These are phyloP conservation scores for Alces alces DNA, from an alignment of 2,113 vertebrate species.

Conservation along the genomic window DNA sequence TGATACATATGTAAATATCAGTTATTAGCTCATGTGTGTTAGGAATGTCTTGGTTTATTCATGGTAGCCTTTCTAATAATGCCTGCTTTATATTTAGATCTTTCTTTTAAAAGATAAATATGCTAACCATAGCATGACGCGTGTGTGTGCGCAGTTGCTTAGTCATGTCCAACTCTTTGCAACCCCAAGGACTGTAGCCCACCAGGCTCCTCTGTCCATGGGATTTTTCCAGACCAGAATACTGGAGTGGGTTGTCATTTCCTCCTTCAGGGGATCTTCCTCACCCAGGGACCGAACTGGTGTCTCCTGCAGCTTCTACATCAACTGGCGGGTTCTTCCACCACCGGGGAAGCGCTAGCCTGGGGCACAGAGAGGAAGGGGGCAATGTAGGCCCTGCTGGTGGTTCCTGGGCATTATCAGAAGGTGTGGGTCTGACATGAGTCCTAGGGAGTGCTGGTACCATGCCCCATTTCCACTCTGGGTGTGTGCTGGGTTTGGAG, in stretches of 20 bases:
- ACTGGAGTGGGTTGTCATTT: not conserved
- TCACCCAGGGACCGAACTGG: not conserved
- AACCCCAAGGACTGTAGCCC: not conserved
- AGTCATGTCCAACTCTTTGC: not conserved
- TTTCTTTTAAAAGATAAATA: not conserved
- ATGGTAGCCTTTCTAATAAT: not conserved
- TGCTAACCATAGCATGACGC: not conserved
- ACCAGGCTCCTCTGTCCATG: not conserved
- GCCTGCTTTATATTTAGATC: not conserved
- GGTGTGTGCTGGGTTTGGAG: not conserved
- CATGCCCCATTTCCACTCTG: not conserved
- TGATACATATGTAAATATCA: not conserved
- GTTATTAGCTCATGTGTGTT: not conserved
- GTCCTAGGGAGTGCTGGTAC: no score
- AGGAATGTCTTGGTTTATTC: not conserved
- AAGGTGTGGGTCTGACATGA: not conserved
- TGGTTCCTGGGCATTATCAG: not conserved
- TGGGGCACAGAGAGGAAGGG: not conserved
- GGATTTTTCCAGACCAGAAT: not conserved
- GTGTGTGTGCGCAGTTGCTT: not conserved
- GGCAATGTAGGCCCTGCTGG: not conserved
- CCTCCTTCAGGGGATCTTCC: not conserved
- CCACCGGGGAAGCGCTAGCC: not conserved
- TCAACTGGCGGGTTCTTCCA: fast-evolving
- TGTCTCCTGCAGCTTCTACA: not conserved